Conservation (phyloP, 2,797 vertebrate species). For the Diglossa cyanea region DNA sequence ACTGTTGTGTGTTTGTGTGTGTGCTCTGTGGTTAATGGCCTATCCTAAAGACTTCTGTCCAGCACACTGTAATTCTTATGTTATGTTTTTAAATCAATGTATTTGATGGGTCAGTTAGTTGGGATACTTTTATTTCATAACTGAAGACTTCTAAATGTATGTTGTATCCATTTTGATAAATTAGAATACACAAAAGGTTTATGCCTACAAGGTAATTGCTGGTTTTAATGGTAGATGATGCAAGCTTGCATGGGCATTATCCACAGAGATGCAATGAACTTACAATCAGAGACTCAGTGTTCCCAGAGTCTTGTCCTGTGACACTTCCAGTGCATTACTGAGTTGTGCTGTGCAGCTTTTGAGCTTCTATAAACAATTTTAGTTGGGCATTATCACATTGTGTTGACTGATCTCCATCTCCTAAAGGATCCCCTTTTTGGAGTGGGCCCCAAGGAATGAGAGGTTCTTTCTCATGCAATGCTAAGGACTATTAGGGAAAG, state of each 20-base stretch:
- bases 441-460: neutral
- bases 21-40: neutral
- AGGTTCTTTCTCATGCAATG: neutral
- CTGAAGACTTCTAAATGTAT: neutral
- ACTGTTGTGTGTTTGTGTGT: neutral
- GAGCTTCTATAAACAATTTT: neutral
- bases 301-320: neutral
- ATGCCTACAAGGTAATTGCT: neutral
- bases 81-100: neutral
- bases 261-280: neutral
- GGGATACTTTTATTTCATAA: neutral
- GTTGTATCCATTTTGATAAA: neutral
- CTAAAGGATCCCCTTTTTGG: neutral
- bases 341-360: neutral
- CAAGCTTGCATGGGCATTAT: neutral
- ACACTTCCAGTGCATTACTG: neutral
- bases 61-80: neutral
- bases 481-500: neutral
- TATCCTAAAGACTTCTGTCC: neutral
- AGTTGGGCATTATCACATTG: fast-evolving
- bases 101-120: neutral
- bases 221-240: neutral
- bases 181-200: neutral
- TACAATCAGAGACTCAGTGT: neutral
- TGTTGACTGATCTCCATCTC: neutral